Evolutionary conservation across 2,797 vertebrate species (phyloP).

Genomic region (Propithecus deckenii): DNA sequence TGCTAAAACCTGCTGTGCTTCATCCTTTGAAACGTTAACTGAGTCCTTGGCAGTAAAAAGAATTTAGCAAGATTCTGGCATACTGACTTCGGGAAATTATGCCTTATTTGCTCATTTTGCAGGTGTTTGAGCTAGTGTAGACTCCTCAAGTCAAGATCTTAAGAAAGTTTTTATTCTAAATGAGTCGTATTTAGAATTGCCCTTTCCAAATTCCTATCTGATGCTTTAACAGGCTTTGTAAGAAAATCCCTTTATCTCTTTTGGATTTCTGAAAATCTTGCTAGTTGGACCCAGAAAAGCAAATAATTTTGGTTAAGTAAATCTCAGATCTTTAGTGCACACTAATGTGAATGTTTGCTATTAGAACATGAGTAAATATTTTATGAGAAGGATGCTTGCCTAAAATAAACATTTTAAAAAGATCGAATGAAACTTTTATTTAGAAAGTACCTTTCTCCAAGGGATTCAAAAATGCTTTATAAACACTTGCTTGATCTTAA

Average conservation of each 20-base stretch:
- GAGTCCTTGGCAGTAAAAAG: slow-evolving; percentile 21
- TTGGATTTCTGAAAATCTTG: slow-evolving; percentile 60
- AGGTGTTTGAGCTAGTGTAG: background rate
- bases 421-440: slow-evolving; percentile 47
- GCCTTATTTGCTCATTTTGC: slow-evolving; percentile 51
- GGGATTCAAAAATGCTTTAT: slow-evolving; percentile 42
- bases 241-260: slow-evolving; percentile 52
- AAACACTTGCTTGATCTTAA: slow-evolving; percentile 56
- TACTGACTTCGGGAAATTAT: background rate
- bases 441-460: slow-evolving; percentile 56
- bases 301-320: slow-evolving; percentile 62
- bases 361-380: slow-evolving; percentile 61
- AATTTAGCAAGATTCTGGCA: background rate
- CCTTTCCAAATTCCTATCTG: slow-evolving; percentile 43
- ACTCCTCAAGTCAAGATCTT: background rate
- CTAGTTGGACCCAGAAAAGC: slow-evolving; percentile 34
- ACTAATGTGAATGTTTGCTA: slow-evolving; percentile 53
- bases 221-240: slow-evolving; percentile 2
- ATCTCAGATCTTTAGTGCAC: slow-evolving; percentile 67
- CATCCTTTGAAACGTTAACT: background rate
- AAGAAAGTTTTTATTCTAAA: slow-evolving; percentile 33
- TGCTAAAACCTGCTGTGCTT: background rate
- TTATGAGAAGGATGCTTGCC: slow-evolving; percentile 50
- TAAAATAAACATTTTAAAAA: slow-evolving; percentile 67
- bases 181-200: background rate